These are phyloP conservation scores for Steinernema hermaphroditum DNA, from an alignment of 2,888 invertebrate species.

Conservation along the genomic window DNA sequence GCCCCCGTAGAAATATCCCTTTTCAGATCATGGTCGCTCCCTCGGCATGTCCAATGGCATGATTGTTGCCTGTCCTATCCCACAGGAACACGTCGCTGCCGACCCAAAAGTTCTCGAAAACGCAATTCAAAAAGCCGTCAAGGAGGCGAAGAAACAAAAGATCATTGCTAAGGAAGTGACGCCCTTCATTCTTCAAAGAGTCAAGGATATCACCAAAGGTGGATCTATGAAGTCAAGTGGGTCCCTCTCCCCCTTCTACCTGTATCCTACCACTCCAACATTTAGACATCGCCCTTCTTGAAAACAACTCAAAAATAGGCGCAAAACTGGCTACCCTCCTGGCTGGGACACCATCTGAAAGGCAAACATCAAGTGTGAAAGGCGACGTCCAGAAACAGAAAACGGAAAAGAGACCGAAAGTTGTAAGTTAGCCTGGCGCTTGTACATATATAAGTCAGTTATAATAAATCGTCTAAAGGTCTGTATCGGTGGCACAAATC, in stretches of 20 bases:
- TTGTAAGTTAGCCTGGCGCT: constrained; percentile 29
- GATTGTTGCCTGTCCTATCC: constrained; percentile 87
- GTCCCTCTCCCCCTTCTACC: background rate
- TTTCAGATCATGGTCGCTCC: constrained; percentile 56
- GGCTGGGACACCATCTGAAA: background rate
- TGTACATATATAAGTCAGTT: constrained; percentile 34
- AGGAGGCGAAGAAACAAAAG: constrained; percentile 70
- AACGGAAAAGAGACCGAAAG: constrained; percentile 19
- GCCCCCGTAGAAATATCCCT: too few relatives aligned
- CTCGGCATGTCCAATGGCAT: constrained; percentile 70
- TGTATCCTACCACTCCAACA: background rate
- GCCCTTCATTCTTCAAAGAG: constrained; percentile 81
- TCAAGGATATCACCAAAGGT: constrained; percentile 81
- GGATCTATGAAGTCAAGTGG: constrained; percentile 82
- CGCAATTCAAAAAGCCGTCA: constrained; percentile 77
- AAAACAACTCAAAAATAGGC: constrained; percentile 86
- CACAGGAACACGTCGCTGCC: constrained; percentile 71
- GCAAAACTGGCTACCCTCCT: constrained; percentile 77
- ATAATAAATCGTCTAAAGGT: constrained; percentile 11
- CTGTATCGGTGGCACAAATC: constrained; percentile 60
- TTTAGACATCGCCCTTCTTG: constrained; percentile 83
- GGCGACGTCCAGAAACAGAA: background rate
- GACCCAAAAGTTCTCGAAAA: constrained; percentile 72
- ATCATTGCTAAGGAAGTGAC: constrained; percentile 86
- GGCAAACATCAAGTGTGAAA: background rate